Conservation (phyloP, 2,888 invertebrate genomes). For the Trilocha varians region DNA sequence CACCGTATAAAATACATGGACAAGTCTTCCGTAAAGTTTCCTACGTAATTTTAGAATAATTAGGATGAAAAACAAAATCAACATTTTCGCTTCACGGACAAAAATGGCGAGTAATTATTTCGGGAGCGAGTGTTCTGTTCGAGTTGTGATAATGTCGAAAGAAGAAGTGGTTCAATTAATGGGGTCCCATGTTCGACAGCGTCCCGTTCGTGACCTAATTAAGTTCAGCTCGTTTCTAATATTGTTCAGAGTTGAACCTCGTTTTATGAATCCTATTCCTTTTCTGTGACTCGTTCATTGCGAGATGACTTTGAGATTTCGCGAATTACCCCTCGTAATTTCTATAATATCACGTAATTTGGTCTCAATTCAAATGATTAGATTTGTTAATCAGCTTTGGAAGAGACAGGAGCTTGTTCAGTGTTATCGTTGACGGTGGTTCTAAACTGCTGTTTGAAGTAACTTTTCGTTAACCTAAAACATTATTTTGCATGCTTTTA, state of each 20-base stretch:
- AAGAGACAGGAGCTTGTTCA: not conserved
- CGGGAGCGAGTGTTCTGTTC: constrained; percentile 31
- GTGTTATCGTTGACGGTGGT: not conserved
- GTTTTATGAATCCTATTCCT: constrained; percentile 18
- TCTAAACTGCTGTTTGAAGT: not conserved
- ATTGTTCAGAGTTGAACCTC: constrained; percentile 33
- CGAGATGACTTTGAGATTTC: constrained; percentile 17
- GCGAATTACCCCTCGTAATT: not conserved
- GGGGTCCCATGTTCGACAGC: constrained; percentile 51
- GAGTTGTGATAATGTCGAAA: constrained; percentile 40
- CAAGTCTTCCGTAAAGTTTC: constrained; percentile 1
- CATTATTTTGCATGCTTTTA: too few relatives aligned
- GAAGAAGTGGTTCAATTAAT: constrained; percentile 59
- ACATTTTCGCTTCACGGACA: constrained; percentile 29
- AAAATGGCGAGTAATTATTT: constrained; percentile 50
- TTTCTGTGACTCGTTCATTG: constrained; percentile 16
- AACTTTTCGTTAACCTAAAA: too few relatives aligned
- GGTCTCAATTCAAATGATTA: not conserved
- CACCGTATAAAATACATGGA: too few relatives aligned
- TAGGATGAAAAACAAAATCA: constrained; percentile 37
- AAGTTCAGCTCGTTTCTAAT: constrained; percentile 43
- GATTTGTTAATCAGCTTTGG: not conserved
- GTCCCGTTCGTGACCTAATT: constrained; percentile 62
- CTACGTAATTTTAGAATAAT: constrained; percentile 15
- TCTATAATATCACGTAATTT: not conserved